These are phyloP conservation scores for Dynastes grantii DNA, from an alignment of 2,888 invertebrate genomes.

Conservation along the genomic window DNA sequence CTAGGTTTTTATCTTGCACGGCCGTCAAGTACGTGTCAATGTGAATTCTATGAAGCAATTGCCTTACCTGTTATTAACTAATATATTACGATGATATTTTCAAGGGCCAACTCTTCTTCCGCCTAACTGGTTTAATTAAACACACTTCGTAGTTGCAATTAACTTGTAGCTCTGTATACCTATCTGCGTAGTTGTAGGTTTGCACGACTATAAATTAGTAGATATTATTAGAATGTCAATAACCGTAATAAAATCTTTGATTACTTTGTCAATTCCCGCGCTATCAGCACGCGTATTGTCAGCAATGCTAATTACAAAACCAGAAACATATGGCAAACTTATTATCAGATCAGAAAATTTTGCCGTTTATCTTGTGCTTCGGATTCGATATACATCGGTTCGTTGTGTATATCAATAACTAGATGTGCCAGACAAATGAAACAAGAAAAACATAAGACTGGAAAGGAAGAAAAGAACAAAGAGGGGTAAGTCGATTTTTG, in stretches of 20 bases:
- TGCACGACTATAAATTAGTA: constrained; percentile 19
- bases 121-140: not conserved
- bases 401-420: constrained; percentile 8
- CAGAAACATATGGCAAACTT: constrained; percentile 42
- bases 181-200: not conserved
- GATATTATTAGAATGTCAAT: constrained; percentile 27
- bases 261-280: constrained; percentile 31
- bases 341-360: constrained; percentile 39
- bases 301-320: constrained; percentile 41
- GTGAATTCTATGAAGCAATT: not conserved
- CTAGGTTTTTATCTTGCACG: no score
- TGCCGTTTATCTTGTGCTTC: constrained; percentile 3
- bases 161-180: not conserved
- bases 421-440: constrained; percentile 26
- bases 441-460: not conserved
- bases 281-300: constrained; percentile 33
- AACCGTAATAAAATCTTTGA: constrained; percentile 43
- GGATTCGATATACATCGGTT: not conserved
- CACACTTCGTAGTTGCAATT: not conserved
- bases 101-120: not conserved
- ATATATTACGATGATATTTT: not conserved
- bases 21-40: not conserved
- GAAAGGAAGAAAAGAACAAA: not conserved
- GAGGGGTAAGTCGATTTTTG: constrained; percentile 3
- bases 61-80: not conserved